These are phyloP conservation scores for Podocnemis expansa DNA, from an alignment of 2,113 vertebrate genomes.

Conservation along the genomic window DNA sequence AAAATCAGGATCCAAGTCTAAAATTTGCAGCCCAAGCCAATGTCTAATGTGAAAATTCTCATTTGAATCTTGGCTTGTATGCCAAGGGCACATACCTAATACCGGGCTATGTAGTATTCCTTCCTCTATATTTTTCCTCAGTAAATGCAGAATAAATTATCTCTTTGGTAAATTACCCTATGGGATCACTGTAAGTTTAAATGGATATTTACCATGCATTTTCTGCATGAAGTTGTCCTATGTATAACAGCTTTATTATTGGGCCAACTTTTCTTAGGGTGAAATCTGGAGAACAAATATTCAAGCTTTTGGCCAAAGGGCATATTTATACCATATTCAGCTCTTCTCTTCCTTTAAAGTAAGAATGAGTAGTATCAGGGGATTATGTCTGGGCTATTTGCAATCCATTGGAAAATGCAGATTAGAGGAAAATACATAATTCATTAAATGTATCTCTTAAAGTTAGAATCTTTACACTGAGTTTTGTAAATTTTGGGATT, in stretches of 20 bases:
- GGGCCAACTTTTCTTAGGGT: constrained; percentile 56
- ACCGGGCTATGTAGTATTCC: constrained; percentile 69
- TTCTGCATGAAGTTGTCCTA: constrained; percentile 50
- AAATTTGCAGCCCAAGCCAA: constrained; percentile 3
- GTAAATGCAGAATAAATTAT: constrained; percentile 76
- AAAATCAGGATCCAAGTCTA: constrained; percentile 14
- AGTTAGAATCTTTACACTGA: constrained; percentile 73
- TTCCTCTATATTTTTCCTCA: constrained; percentile 70
- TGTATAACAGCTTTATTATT: constrained; percentile 57
- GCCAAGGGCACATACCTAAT: constrained; percentile 68
- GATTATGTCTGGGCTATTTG: constrained; percentile 22
- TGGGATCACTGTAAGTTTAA: constrained; percentile 71
- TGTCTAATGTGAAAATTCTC: constrained; percentile 43
- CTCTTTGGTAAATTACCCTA: constrained; percentile 70
- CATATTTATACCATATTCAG: constrained; percentile 27
- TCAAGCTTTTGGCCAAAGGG: constrained; percentile 18
- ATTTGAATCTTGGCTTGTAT: background rate
- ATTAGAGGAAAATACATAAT: constrained; percentile 73
- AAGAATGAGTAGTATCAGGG: constrained; percentile 65
- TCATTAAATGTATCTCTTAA: constrained; percentile 74
- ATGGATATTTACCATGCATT: constrained; percentile 67
- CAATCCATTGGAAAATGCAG: constrained; percentile 65
- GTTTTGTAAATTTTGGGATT: constrained; percentile 63
- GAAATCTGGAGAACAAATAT: constrained; percentile 24
- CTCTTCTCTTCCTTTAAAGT: constrained; percentile 64